Conservation (phyloP, 2,888 invertebrate genomes). For the Pycnomerus fuliginosus region DNA sequence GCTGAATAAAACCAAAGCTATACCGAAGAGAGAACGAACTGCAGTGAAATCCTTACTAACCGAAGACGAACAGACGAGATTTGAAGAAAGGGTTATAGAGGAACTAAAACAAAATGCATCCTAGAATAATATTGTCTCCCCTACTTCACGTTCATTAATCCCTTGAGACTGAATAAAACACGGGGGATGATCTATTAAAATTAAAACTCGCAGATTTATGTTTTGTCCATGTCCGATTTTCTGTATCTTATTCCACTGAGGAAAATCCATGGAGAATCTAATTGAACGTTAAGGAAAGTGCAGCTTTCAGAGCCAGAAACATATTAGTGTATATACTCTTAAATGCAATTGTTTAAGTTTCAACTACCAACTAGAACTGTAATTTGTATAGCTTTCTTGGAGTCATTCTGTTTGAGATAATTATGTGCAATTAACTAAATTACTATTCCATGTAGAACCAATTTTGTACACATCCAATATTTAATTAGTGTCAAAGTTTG, state of each 20-base stretch:
- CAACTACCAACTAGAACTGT: conserved; percentile 33
- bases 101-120: too few relatives aligned
- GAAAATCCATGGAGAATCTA: too few relatives aligned
- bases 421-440: conserved; percentile 37
- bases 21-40: too few relatives aligned
- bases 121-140: too few relatives aligned
- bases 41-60: too few relatives aligned
- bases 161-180: conserved; percentile 19
- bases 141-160: conserved; percentile 39
- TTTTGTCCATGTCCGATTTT: too few relatives aligned
- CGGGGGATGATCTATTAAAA: too few relatives aligned
- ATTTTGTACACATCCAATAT: conserved; percentile 28
- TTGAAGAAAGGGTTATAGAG: too few relatives aligned
- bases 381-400: conserved; percentile 35
- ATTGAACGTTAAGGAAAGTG: conserved; percentile 12
- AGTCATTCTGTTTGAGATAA: conserved; percentile 37
- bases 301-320: conserved; percentile 15
- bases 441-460: conserved; percentile 32
- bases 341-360: conserved; percentile 37
- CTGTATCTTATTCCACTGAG: too few relatives aligned
- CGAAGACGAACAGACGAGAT: too few relatives aligned
- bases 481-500: conserved; percentile 33
- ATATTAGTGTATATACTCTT: conserved; percentile 29
- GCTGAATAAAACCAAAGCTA: too few relatives aligned
- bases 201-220: too few relatives aligned